phyloP scores from a whole-genome alignment of 2,113 vertebrate species.

The Maccullochella peelii region DNA sequence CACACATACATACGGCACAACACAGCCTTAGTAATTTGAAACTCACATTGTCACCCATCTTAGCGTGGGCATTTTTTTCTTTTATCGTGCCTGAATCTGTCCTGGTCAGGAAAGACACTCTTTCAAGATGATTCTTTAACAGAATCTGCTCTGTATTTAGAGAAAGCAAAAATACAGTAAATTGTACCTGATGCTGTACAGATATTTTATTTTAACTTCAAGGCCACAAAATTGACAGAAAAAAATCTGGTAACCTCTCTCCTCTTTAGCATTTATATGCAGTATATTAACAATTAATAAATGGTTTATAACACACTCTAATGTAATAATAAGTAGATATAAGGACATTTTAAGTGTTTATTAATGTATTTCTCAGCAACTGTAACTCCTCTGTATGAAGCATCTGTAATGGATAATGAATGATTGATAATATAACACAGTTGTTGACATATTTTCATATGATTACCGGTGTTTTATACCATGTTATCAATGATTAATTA shows the following conservation, averaged over 20 bases:
- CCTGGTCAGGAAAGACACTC: constrained; percentile 72
- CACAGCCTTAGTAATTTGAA: not conserved
- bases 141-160: constrained; percentile 72
- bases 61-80: constrained; percentile 63
- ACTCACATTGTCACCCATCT: constrained; percentile 74
- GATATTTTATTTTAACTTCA: not conserved
- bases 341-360: not conserved
- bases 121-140: constrained; percentile 59
- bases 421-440: not conserved
- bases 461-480: no score
- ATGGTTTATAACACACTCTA: no score
- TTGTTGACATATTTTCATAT: no score
- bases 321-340: no score
- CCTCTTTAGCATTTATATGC: not conserved
- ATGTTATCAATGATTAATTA: no score
- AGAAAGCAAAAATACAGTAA: constrained; percentile 22
- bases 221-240: not conserved
- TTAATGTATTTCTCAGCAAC: no score
- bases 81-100: no score
- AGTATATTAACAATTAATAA: not conserved
- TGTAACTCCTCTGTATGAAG: not conserved
- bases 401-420: not conserved
- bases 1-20: not conserved
- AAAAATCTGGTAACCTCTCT: not conserved
- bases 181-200: not conserved